Base-by-base conservation (phyloP, 2,888 invertebrate species). In the Drosophila meridionalis region DNA sequence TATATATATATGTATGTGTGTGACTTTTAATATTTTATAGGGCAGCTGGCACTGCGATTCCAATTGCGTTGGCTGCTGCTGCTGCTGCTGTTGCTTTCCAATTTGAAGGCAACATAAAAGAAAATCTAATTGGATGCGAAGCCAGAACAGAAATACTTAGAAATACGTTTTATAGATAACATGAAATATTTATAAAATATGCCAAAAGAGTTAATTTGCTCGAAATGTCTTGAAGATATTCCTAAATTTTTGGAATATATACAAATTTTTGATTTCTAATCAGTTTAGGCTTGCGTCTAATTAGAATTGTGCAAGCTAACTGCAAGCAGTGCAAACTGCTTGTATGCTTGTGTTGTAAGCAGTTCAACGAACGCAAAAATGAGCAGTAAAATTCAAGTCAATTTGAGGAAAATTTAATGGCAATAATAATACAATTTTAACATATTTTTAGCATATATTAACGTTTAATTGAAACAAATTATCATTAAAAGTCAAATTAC, bases 1-100 rank as follows among this genome's bases (percentile, higher is more conserved):
- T 47, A 14, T 30, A 3, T n/a, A n/a, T n/a, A 4, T 14, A 28
- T 47, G 47, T 40, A 12, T 43, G 30, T 63, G 77, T 45, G 48
- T 68, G 76, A 78, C 73, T 86, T 85, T 83, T 83, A 83, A 86
- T 86, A 83, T 85, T 83, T 85, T 73, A 85, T 85, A 60, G 78
- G 83, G 83, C 86, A 86, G 81, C 76, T 83, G 83, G 76, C 73
- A 80, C 67, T 72, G 76, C 62, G 74, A 78, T 70, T 78, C 56
- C 74, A 65, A 63, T 74, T 77, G 77, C 62, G 68, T 58, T 68
- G 42, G 70, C 61, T 45, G 43, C 55, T n/a, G 70, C 65, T 20
- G 20, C 20, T 43, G 36, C 53, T 12, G 40, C 14, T 47, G 47
- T 28, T 52, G 50, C 14, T 45, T 53, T 34, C 42, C 66, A 59